Percentiles rank a stretch among this genome's conserved stretches.
These are phyloP conservation scores for Craseonycteris thonglongyai DNA, from an alignment of 2,113 vertebrate species.

Conservation along the genomic window DNA sequence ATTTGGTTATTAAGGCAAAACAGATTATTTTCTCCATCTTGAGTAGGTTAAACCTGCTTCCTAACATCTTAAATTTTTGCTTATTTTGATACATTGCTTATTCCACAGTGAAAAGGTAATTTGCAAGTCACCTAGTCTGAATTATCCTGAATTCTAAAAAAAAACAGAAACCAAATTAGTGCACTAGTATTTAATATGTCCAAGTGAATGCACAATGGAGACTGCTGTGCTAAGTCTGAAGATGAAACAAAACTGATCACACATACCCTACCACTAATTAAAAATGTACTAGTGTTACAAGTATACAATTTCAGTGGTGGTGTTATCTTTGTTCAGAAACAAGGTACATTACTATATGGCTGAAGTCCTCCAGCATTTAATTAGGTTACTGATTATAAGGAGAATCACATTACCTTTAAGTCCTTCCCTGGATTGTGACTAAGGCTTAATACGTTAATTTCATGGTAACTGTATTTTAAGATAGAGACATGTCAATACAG, in stretches of 20 bases:
- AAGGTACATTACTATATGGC: background rate
- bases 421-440: constrained; percentile 15
- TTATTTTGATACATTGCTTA: constrained; percentile 4
- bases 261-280: background rate
- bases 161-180: background rate
- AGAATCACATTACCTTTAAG: constrained; percentile 54
- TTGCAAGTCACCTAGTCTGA: background rate
- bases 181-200: background rate
- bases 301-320: constrained; percentile 40
- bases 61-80: background rate
- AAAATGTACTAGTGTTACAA: constrained; percentile 49
- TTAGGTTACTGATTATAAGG: constrained; percentile 50
- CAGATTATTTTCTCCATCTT: background rate
- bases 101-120: background rate
- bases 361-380: constrained; percentile 37
- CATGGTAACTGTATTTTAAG: constrained; percentile 35
- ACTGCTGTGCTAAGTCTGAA: constrained; percentile 21
- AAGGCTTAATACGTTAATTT: constrained; percentile 50
- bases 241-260: constrained; percentile 46
- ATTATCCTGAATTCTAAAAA: constrained; percentile 22
- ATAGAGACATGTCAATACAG: constrained; percentile 3
- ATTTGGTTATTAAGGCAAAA: constrained; percentile 15
- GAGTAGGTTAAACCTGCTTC: background rate
- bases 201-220: constrained; percentile 46
- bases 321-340: constrained; percentile 45